A percentile compares a stretch with the other conserved stretches of the same genome.
Conservation (phyloP, 2,113 vertebrate genomes). For the Montifringilla adamsi region DNA sequence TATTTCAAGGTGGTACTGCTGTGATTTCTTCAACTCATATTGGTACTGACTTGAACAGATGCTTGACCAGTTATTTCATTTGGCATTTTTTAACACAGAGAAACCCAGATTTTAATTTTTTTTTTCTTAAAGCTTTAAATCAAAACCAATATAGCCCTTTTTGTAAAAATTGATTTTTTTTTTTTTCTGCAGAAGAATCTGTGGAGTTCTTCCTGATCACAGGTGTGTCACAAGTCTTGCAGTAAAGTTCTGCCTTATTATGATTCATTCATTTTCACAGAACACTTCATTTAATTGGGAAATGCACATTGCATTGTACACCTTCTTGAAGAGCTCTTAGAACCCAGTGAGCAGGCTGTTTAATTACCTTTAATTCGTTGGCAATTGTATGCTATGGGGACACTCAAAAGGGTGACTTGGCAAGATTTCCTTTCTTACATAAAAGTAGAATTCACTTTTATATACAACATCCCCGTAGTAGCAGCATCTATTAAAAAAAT, state of each 20-base stretch:
- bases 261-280: background rate
- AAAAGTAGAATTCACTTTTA: background rate
- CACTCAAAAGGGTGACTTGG: background rate
- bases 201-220: rapidly evolving
- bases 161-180: background rate
- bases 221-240: background rate
- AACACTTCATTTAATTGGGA: background rate
- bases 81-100: background rate
- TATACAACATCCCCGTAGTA: background rate
- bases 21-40: background rate
- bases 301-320: background rate
- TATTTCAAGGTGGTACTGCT: background rate
- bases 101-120: background rate
- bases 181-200: background rate
- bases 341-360: background rate
- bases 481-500: background rate
- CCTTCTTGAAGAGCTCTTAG: background rate
- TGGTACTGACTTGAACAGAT: background rate
- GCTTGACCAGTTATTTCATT: background rate
- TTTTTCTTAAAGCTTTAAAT: background rate
- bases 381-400: background rate
- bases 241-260: background rate
- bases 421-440: background rate
- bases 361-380: background rate
- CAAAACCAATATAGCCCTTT: rapidly evolving